phyloP scores from a whole-genome alignment of 2,888 invertebrate genomes.

The Netelia virgata region DNA sequence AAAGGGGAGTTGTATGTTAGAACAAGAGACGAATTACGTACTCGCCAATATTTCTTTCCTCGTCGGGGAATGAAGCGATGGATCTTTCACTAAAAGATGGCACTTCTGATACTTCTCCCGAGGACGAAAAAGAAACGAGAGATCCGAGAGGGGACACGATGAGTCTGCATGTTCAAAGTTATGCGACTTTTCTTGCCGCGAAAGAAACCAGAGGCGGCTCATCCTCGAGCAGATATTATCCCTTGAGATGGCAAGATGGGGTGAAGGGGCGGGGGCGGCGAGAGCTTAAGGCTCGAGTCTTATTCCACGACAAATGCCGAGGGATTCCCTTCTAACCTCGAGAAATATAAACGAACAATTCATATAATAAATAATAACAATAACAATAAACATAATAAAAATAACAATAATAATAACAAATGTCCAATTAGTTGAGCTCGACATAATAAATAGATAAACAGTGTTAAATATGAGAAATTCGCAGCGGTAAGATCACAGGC shows the following conservation, averaged over 20 bases:
- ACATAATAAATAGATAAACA: constrained; percentile 84
- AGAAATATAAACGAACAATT: background rate
- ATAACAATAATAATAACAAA: background rate
- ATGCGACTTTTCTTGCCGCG: constrained; percentile 80
- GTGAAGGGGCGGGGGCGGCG: too few relatives aligned
- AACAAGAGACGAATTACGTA: too few relatives aligned
- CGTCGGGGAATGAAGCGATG: constrained; percentile 79
- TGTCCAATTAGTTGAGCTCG: constrained; percentile 65
- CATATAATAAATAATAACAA: background rate
- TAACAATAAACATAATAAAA: background rate
- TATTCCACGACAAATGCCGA: constrained; percentile 70
- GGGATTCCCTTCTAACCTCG: constrained; percentile 20
- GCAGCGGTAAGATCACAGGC: constrained; percentile 81
- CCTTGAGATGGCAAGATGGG: constrained; percentile 49
- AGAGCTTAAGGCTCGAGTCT: constrained; percentile 31
- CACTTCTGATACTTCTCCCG: constrained; percentile 40
- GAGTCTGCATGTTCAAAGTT: constrained; percentile 77
- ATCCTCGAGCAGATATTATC: constrained; percentile 74
- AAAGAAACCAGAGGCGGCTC: constrained; percentile 33
- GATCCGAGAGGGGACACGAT: constrained; percentile 74
- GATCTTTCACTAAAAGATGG: constrained; percentile 74
- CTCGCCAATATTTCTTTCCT: background rate
- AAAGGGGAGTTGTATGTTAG: background rate
- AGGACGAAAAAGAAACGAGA: constrained; percentile 63
- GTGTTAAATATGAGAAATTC: constrained; percentile 74